These are phyloP conservation scores for Trichogramma pretiosum DNA, from an alignment of 1,140 invertebrate species.

Conservation along the genomic window DNA sequence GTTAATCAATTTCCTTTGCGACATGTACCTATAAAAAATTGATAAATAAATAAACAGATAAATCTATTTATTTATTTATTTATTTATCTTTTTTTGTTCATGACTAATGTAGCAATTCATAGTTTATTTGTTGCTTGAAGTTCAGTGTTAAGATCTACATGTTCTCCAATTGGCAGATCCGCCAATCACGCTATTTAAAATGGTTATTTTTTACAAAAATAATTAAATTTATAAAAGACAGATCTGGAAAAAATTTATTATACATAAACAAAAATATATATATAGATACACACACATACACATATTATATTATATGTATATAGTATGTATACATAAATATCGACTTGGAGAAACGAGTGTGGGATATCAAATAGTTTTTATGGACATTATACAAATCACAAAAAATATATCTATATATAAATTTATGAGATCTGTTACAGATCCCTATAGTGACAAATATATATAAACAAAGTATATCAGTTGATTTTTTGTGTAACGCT, in stretches of 20 bases:
- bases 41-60: constrained; percentile 4
- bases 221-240: background rate
- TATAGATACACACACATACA: constrained; percentile 1
- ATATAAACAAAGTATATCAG: background rate
- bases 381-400: too few species aligned
- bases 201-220: constrained; percentile 11
- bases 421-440: too few species aligned
- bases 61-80: constrained; percentile 3
- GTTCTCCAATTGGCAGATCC: constrained; percentile 12
- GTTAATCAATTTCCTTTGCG: too few species aligned
- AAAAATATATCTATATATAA: too few species aligned
- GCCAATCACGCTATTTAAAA: constrained; percentile 11
- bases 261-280: constrained; percentile 1
- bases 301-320: background rate
- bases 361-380: too few species aligned
- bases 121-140: too few species aligned
- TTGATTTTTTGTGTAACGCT: constrained; percentile 1
- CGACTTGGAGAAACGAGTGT: background rate
- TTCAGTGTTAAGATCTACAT: too few species aligned
- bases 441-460: too few species aligned
- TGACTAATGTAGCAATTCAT: too few species aligned
- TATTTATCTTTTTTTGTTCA: too few species aligned
- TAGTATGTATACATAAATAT: background rate
- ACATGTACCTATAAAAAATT: constrained; percentile 16
- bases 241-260: too few species aligned